phyloP scores from a whole-genome alignment of 2,888 invertebrate species.

The Laspeyria flexula region DNA sequence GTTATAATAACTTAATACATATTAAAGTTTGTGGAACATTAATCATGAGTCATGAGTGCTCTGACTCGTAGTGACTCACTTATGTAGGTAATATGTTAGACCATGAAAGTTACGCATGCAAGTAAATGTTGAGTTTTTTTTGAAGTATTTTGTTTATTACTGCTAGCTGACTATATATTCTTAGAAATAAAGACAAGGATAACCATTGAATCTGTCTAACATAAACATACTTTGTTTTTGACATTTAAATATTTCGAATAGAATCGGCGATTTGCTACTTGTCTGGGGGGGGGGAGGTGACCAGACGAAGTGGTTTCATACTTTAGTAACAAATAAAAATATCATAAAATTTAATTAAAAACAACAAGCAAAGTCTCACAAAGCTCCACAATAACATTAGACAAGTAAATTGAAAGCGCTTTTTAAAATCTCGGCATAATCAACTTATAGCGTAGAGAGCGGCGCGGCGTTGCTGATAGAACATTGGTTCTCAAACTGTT shows the following conservation, averaged over 20 bases:
- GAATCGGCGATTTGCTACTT: too few relatives aligned
- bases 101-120: too few relatives aligned
- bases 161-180: too few relatives aligned
- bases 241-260: too few relatives aligned
- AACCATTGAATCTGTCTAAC: too few relatives aligned
- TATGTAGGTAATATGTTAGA: background rate
- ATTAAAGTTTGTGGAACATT: conserved; percentile 30
- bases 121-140: too few relatives aligned
- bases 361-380: conserved; percentile 13
- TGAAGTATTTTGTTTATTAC: too few relatives aligned
- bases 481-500: background rate
- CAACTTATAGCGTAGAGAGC: conserved; percentile 16
- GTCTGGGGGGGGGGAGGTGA: too few relatives aligned
- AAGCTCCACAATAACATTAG: conserved; percentile 17
- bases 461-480: conserved; percentile 21
- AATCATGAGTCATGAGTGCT: conserved; percentile 22
- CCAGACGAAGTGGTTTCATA: too few relatives aligned
- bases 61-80: background rate
- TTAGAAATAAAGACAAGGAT: too few relatives aligned
- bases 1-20: conserved; percentile 29
- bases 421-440: conserved; percentile 24
- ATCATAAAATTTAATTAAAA: background rate
- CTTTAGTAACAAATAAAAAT: too few relatives aligned
- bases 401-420: conserved; percentile 3
- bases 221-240: too few relatives aligned